Evolutionary conservation across 1,140 invertebrate genomes (phyloP), one percentile per base, ranked within the genome.

Genomic region (Drosophila seguyi): DNA sequence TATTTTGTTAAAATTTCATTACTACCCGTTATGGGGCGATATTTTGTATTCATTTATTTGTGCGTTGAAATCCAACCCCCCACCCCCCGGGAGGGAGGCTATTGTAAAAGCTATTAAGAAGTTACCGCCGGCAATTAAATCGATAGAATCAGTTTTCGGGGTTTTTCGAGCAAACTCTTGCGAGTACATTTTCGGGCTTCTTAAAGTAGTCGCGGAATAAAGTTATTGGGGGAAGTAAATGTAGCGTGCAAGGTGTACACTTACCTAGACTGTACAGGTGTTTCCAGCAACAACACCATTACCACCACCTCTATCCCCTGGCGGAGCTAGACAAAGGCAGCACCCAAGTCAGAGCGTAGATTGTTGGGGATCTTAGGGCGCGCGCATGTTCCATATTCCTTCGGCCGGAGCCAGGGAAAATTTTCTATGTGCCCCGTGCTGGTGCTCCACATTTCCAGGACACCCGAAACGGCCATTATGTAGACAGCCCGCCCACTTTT

Each of bases 371-470:
- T 72, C 66, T 72, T 72, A 50, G 67, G 66, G 44, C 44, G 52
- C 68, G 65, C 68, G 66, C 68, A 72, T 72, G 66, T 72, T 72
- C 68, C 67, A 72, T 72, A 72, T 72, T 72, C 44, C 52, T 50
- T 6, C 5, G 10, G 2, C 16, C 3, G 6, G 47, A 50, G 25
- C 27, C 20, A 8, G 50, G 20, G 42, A 38, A 13, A 59, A 25
- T 68, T 72, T 72, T 68, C 22, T 47, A 47, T 48, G 48, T 71
- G 68, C 52, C 50, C 44, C 10, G 11, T 42, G 41, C 13, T 8
- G 18, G 48, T 68, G 68, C 44, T 72, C 68, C 68, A 72, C 68
- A 72, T 72, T 72, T 20, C 20, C 66, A 72, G 67, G 44, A 71
- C 20, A 71, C 27, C 68, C 68, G 66, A 72, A 72, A 71, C 68